phyloP scores from a whole-genome alignment of 2,888 invertebrate genomes.

The Rhodophaea formosa region DNA sequence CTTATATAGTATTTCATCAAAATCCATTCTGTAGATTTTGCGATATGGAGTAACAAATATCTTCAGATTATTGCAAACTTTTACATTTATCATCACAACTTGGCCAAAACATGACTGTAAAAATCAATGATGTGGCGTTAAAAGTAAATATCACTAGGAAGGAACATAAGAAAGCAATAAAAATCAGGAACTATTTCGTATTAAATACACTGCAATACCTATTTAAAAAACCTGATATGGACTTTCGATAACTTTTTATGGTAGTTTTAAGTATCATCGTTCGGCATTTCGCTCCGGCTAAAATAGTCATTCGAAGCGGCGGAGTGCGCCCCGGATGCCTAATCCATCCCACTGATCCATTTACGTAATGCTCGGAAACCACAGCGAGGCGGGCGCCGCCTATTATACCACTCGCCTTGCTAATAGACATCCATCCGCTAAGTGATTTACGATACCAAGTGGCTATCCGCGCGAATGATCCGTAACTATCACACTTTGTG shows the following conservation, averaged over 20 bases:
- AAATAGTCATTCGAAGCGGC: conserved; percentile 3
- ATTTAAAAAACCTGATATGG: not conserved
- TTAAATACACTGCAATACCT: not conserved
- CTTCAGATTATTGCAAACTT: too few species aligned
- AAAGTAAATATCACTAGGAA: too few species aligned
- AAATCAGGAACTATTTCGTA: not conserved
- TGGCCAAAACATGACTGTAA: too few species aligned
- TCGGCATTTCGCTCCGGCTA: not conserved
- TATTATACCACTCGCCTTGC: conserved; percentile 48
- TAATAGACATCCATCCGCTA: conserved; percentile 52
- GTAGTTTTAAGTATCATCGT: not conserved
- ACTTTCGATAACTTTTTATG: not conserved
- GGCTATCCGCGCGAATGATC: conserved; percentile 40
- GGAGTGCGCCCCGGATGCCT: conserved; percentile 24
- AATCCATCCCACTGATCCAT: conserved; percentile 52
- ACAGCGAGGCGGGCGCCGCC: conserved; percentile 40
- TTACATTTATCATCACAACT: too few species aligned
- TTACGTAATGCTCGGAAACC: conserved; percentile 60
- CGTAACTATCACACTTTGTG: too few species aligned
- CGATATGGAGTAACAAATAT: too few species aligned
- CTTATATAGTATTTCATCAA: too few species aligned
- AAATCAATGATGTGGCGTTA: too few species aligned
- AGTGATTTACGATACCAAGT: conserved; percentile 52
- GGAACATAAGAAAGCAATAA: not conserved
- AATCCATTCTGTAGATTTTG: too few species aligned